Evolutionary conservation across 92 coral and sea anemone species (phyloP).

Genomic region (Epizoanthus scotinus): DNA sequence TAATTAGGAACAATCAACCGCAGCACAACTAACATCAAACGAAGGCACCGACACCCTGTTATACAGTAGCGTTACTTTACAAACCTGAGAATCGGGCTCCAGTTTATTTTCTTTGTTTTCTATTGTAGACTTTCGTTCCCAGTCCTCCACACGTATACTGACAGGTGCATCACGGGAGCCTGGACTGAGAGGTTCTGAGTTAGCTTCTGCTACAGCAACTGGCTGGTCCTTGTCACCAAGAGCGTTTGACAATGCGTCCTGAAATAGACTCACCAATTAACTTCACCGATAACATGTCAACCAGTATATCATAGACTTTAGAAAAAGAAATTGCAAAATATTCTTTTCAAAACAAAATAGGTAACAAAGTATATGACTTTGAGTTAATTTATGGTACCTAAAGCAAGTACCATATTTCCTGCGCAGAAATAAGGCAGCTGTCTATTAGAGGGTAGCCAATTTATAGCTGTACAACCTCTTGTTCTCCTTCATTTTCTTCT

Average conservation of each 20-base stretch:
- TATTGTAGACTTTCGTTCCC: slow-evolving; percentile 48
- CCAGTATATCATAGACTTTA: background rate
- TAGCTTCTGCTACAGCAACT: background rate
- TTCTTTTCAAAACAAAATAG: too few species aligned
- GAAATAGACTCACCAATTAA: background rate
- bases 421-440: too few species aligned
- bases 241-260: background rate
- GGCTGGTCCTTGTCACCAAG: background rate
- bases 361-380: too few species aligned
- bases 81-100: background rate
- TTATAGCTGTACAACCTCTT: too few species aligned
- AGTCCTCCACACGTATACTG: slow-evolving; percentile 51
- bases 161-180: slow-evolving; percentile 41
- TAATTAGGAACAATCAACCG: too few species aligned
- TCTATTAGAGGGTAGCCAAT: too few species aligned
- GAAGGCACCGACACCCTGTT: too few species aligned
- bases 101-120: slow-evolving; percentile 9
- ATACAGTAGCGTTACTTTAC: too few species aligned
- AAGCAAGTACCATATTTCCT: too few species aligned
- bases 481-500: too few species aligned
- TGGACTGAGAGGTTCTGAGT: slow-evolving; percentile 5
- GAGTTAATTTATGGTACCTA: too few species aligned
- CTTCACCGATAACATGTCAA: background rate
- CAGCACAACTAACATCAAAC: too few species aligned
- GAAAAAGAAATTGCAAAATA: background rate